Percentiles rank a stretch among this genome's conserved stretches.
Conservation (phyloP, 2,888 invertebrate genomes). For the Eupithecia pulchellata region DNA sequence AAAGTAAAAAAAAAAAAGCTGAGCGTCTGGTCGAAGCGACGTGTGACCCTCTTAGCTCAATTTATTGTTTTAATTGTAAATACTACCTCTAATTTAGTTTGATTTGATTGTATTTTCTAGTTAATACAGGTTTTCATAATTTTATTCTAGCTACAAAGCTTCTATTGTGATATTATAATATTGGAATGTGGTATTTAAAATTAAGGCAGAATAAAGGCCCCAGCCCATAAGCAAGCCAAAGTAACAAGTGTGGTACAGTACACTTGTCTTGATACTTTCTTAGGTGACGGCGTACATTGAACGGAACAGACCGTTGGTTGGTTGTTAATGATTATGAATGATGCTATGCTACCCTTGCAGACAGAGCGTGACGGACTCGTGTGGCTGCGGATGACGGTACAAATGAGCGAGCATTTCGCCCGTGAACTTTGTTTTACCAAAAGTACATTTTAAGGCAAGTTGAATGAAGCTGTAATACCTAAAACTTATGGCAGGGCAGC, state of each 20-base stretch:
- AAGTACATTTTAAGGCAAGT: slow-evolving; percentile 23
- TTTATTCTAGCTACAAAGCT: no score
- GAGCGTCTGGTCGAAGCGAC: no score
- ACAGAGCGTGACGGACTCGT: slow-evolving; percentile 68
- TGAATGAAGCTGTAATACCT: background rate
- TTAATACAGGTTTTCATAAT: no score
- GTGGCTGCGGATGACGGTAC: slow-evolving; percentile 62
- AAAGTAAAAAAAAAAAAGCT: no score
- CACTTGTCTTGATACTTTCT: slow-evolving; percentile 23
- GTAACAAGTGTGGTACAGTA: slow-evolving; percentile 1
- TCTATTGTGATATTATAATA: no score
- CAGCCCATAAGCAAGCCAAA: background rate
- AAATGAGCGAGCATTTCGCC: slow-evolving; percentile 60
- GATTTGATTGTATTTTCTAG: no score
- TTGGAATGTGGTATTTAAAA: no score
- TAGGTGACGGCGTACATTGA: slow-evolving; percentile 35
- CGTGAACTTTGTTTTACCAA: slow-evolving; percentile 60
- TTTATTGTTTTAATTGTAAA: no score
- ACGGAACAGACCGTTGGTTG: slow-evolving; percentile 42
- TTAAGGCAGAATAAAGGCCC: no score
- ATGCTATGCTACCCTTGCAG: slow-evolving; percentile 43
- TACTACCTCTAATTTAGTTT: no score
- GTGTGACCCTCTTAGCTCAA: no score
- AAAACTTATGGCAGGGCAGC: background rate
- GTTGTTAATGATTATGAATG: slow-evolving; percentile 45